Percentiles rank a stretch among this genome's conserved stretches.
phyloP scores from a whole-genome alignment of 1,140 invertebrate genomes.

The Planococcus citri region DNA sequence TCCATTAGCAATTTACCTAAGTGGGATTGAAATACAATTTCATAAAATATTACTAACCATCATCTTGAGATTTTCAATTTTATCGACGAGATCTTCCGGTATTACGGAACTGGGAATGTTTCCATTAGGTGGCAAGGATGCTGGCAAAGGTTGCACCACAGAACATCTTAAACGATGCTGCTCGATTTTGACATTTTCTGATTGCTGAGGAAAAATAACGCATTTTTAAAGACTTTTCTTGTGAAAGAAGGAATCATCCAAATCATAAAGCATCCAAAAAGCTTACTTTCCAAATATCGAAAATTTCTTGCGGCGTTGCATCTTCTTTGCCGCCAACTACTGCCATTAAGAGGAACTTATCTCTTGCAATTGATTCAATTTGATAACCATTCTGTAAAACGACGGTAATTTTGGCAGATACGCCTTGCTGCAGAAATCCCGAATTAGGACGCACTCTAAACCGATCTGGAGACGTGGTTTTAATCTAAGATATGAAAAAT shows the following conservation, averaged over 20 bases:
- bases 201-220: conserved; percentile 21
- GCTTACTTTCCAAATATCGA: conserved; percentile 50
- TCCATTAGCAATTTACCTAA: background rate
- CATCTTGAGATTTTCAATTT: conserved; percentile 23
- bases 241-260: too few species aligned
- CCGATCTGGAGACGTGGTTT: conserved; percentile 72
- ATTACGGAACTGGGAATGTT: background rate
- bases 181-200: conserved; percentile 24
- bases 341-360: conserved; percentile 59
- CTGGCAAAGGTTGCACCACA: conserved; percentile 15
- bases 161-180: conserved; percentile 24
- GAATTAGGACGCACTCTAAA: conserved; percentile 75
- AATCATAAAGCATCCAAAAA: too few species aligned
- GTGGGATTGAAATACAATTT: too few species aligned
- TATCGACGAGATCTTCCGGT: conserved; percentile 21
- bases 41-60: too few species aligned
- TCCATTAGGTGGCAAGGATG: conserved; percentile 18
- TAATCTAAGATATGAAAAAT: conserved; percentile 41
- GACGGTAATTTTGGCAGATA: conserved; percentile 38
- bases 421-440: conserved; percentile 54
- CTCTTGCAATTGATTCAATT: conserved; percentile 40
- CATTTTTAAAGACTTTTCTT: too few species aligned
- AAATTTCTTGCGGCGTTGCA: conserved; percentile 34
- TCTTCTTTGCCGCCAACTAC: conserved; percentile 39
- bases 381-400: conserved; percentile 42